These are phyloP conservation scores for Drosophila kuntzei DNA, from an alignment of 2,888 invertebrate species.

Conservation along the genomic window DNA sequence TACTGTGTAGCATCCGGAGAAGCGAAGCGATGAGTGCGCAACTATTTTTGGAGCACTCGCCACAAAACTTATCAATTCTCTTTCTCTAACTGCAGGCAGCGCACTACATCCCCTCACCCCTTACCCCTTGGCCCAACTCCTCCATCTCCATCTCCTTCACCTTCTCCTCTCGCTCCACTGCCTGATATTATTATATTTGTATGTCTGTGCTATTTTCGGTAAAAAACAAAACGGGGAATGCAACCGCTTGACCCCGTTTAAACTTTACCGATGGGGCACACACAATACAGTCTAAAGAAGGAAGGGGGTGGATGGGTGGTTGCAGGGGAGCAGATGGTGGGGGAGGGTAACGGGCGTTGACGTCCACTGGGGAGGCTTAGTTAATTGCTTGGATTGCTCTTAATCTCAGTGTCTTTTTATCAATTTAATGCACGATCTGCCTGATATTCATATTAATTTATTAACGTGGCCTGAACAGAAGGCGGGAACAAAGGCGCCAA, in stretches of 20 bases:
- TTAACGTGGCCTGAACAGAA: constrained; percentile 41
- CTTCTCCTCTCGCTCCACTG: constrained; percentile 11
- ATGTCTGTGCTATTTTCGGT: constrained; percentile 75
- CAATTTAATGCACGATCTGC: constrained; percentile 60
- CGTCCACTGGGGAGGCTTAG: constrained; percentile 29
- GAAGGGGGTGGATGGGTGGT: not conserved
- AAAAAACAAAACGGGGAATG: constrained; percentile 60
- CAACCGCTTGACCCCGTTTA: constrained; percentile 81
- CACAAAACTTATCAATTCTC: constrained; percentile 58
- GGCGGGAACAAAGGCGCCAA: constrained; percentile 19
- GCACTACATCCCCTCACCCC: constrained; percentile 1
- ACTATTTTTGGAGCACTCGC: constrained; percentile 69
- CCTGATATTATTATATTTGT: constrained; percentile 65
- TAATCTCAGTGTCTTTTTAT: constrained; percentile 55
- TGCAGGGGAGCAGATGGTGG: not conserved
- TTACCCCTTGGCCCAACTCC: not conserved
- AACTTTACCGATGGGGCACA: constrained; percentile 54
- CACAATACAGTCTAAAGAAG: not conserved
- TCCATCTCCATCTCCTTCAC: not conserved
- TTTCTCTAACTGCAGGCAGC: constrained; percentile 37
- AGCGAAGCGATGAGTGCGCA: constrained; percentile 58
- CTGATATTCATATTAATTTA: constrained; percentile 74
- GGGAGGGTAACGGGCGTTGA: constrained; percentile 2
- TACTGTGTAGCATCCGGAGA: constrained; percentile 48
- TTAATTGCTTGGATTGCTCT: constrained; percentile 46